Evolutionary conservation across 2,797 vertebrate genomes (phyloP), one percentile per base, ranked within the genome.

Genomic region (Margarornis squamiger): DNA sequence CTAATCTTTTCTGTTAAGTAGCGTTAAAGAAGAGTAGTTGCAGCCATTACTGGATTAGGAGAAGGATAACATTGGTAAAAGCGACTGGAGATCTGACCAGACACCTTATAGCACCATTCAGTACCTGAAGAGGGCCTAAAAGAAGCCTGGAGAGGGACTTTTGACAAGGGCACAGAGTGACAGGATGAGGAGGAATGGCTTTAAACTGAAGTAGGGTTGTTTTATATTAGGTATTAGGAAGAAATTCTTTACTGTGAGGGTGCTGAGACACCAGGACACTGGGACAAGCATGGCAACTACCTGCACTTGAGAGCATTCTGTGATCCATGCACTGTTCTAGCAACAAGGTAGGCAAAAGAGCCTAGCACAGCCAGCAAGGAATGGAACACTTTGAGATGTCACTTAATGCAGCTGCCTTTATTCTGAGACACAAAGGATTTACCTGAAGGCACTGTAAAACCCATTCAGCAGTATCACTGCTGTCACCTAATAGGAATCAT

Each of bases 361-460:
- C 9, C 0, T 0, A 21, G 88, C 4, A 72, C 46, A 73, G 38
- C 1, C 62, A 71, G 48, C 1, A 2, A 54, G n/a, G 18, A 71
- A 26, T 13, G 36, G 22, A 72, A 57, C 12, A 26, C 0, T 4
- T 67, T 76, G 26, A 41, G 62, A 43, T 74, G 63, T 24, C 52
- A 75, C 77, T 92, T 93, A 65, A 88, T 39, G 79, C 36, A 71
- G 10, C 48, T 85, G 45, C 17, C 36, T 92, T 78, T 81, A 68
- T 58, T 91, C 59, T 74, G 45, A 94, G 71, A 63, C 41, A 63
- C 18, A 82, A 70, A 41, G 41, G 12, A 38, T 93, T 96, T 88
- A 96, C 85, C 91, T 95, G 88, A 78, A 91, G 88, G 77, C 62
- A 45, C 45, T 58, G 32, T 73, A 80, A 93, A 95, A 80, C 26